Percentiles rank a stretch among this genome's conserved stretches.
Conservation (phyloP, 2,113 vertebrate species). For the Ceratotherium simum region DNA sequence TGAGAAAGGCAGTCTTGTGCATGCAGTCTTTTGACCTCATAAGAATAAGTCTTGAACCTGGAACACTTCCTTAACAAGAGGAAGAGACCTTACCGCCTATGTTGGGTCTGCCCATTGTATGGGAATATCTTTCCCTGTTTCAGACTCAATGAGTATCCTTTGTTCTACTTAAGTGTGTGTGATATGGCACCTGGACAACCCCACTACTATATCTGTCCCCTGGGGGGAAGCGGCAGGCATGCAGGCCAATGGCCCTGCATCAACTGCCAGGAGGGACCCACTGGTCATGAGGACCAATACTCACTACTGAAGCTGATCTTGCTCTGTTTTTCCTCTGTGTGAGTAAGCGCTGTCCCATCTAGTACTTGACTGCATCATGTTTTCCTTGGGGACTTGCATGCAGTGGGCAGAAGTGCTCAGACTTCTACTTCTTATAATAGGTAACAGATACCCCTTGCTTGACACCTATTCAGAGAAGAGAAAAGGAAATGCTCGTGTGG, state of each 20-base stretch:
- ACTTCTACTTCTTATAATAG: neutral
- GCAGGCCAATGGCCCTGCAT: neutral
- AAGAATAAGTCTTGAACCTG: neutral
- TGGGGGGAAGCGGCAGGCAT: neutral
- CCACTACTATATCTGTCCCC: neutral
- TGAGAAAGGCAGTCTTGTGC: neutral
- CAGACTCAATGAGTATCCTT: neutral
- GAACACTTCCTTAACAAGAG: neutral
- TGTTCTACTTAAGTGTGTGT: neutral
- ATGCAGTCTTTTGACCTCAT: neutral
- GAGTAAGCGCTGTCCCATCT: neutral
- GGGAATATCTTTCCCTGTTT: neutral
- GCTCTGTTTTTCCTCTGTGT: neutral
- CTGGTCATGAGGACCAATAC: no score
- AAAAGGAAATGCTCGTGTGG: neutral
- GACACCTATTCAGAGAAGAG: neutral
- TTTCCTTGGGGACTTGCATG: neutral
- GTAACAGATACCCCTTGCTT: neutral
- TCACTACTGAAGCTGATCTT: neutral
- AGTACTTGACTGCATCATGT: neutral
- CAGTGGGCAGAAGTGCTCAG: neutral
- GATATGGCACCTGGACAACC: neutral
- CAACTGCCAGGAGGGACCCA: neutral
- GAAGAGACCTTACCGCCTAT: neutral
- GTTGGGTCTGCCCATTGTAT: neutral